A percentile compares a stretch with the other conserved stretches of the same genome.
These are phyloP conservation scores for Nylanderia fulva DNA, from an alignment of 1,140 invertebrate species.

Conservation along the genomic window DNA sequence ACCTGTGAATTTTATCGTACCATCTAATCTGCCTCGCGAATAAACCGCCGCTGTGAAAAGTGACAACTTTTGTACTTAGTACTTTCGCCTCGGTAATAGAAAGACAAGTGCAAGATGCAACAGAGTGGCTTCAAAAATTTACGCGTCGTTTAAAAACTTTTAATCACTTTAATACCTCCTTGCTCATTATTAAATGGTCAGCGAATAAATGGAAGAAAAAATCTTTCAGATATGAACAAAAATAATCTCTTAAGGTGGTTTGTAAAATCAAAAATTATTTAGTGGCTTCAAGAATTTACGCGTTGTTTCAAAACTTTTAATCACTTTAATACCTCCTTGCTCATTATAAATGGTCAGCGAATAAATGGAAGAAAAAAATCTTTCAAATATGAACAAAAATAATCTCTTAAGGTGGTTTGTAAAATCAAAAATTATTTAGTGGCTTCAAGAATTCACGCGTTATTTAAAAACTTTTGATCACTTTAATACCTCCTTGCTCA, in stretches of 20 bases:
- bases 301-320: neutral
- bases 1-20: conserved; percentile 66
- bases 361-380: neutral
- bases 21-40: conserved; percentile 56
- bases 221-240: neutral
- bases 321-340: too few species aligned
- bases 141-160: neutral
- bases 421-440: neutral
- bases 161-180: too few species aligned
- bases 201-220: neutral
- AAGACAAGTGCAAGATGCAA: conserved; percentile 7
- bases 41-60: conserved; percentile 17
- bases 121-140: neutral
- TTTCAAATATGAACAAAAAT: neutral
- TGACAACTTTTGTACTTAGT: neutral
- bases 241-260: neutral
- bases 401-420: neutral
- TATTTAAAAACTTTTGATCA: neutral
- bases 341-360: too few species aligned
- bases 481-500: too few species aligned
- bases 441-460: too few species aligned
- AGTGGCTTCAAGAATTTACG: too few species aligned
- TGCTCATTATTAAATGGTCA: too few species aligned
- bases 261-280: neutral
- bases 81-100: neutral